Percentiles rank a stretch among this genome's conserved stretches.
These are phyloP conservation scores for Agapornis roseicollis DNA, from an alignment of 2,113 vertebrate genomes.

Conservation along the genomic window DNA sequence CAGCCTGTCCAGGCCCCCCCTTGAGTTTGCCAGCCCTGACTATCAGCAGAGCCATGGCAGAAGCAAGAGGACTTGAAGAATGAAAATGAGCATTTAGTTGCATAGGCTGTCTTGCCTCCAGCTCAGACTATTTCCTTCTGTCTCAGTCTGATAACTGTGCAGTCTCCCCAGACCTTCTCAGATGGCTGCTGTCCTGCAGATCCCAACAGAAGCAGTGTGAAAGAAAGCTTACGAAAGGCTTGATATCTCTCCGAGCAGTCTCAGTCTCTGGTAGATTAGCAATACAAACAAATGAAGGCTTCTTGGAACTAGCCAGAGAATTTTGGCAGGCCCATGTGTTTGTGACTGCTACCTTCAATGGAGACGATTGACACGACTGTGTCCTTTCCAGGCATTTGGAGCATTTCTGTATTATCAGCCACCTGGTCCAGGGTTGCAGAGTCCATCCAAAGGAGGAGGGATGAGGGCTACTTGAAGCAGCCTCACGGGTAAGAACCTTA, in stretches of 20 bases:
- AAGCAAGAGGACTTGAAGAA: neutral
- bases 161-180: constrained; percentile 26
- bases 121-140: constrained; percentile 40
- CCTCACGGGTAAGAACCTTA: neutral
- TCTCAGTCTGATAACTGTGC: constrained; percentile 32
- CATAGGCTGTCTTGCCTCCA: neutral
- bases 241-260: constrained; percentile 8
- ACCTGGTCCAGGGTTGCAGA: neutral
- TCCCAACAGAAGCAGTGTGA: constrained; percentile 22
- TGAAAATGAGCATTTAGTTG: neutral
- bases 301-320: constrained; percentile 27
- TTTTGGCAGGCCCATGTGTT: constrained; percentile 42
- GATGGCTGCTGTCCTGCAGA: constrained; percentile 29
- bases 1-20: neutral
- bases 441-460: constrained; percentile 20
- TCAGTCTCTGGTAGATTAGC: constrained; percentile 57
- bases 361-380: constrained; percentile 21
- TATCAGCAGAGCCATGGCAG: neutral
- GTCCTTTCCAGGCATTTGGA: constrained; percentile 53
- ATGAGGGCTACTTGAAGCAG: neutral
- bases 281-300: constrained; percentile 38
- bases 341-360: constrained; percentile 52
- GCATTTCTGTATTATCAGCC: constrained; percentile 50
- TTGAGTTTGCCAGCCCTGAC: neutral
- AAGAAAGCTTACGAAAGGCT: constrained; percentile 12